phyloP scores from a whole-genome alignment of 2,797 vertebrate species.

The Premnoplex brunnescens region DNA sequence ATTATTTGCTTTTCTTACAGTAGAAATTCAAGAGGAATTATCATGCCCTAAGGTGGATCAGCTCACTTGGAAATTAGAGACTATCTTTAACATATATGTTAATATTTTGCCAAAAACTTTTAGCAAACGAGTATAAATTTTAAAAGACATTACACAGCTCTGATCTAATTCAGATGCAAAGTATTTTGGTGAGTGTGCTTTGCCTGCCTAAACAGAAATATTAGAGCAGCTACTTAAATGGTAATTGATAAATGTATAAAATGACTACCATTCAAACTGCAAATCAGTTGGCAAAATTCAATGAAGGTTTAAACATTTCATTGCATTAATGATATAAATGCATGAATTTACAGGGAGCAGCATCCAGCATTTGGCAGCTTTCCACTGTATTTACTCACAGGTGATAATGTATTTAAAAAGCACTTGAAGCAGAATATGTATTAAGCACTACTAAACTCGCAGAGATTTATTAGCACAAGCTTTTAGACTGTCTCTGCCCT shows the following conservation, averaged over 20 bases:
- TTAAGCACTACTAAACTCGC: constrained; percentile 55
- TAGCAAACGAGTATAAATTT: not conserved
- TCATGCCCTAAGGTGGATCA: not conserved
- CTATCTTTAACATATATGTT: not conserved
- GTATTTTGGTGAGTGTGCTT: constrained; percentile 32
- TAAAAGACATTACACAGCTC: not conserved
- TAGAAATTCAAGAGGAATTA: not conserved
- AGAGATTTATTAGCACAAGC: constrained; percentile 73
- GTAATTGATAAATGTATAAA: constrained; percentile 65
- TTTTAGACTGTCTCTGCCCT: constrained; percentile 72
- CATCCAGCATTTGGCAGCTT: constrained; percentile 40
- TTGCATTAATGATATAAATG: constrained; percentile 62
- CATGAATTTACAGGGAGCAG: constrained; percentile 31
- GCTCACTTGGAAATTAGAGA: not conserved
- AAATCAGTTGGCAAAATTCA: constrained; percentile 67
- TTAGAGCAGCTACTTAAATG: constrained; percentile 51
- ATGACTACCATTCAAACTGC: constrained; percentile 53
- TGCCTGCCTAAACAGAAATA: constrained; percentile 64
- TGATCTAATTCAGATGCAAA: constrained; percentile 48
- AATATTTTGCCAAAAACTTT: not conserved
- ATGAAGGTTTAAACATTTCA: constrained; percentile 54
- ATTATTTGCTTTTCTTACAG: not conserved
- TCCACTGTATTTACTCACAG: constrained; percentile 69
- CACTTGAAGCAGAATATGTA: constrained; percentile 60
- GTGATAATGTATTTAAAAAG: constrained; percentile 70